These are phyloP conservation scores for Hyla sarda DNA, from an alignment of 2,113 vertebrate genomes.

Conservation along the genomic window DNA sequence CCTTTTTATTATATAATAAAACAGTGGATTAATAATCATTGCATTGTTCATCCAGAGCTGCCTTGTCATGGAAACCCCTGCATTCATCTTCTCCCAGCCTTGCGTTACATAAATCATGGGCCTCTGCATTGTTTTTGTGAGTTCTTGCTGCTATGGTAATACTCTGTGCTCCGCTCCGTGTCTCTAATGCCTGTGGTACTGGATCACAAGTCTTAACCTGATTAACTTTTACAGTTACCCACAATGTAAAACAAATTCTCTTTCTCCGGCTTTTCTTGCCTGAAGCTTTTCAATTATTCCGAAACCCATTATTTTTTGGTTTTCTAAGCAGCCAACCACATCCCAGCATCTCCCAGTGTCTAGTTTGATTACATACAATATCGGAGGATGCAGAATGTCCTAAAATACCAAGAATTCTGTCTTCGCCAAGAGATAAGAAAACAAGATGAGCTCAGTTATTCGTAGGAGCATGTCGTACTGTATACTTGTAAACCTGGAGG, in stretches of 20 bases:
- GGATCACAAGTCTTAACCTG: constrained; percentile 48
- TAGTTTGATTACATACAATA: constrained; percentile 33
- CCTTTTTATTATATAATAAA: not conserved
- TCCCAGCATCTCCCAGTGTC: constrained; percentile 28
- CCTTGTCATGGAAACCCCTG: constrained; percentile 11
- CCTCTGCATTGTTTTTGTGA: not conserved
- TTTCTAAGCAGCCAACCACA: constrained; percentile 48
- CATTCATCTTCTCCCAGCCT: not conserved
- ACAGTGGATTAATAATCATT: not conserved
- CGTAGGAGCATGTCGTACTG: not conserved
- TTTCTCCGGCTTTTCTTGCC: constrained; percentile 25
- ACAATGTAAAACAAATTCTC: constrained; percentile 47
- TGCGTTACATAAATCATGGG: constrained; percentile 29
- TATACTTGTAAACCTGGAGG: not conserved
- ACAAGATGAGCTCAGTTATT: constrained; percentile 29
- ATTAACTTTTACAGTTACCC: constrained; percentile 52
- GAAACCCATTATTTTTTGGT: constrained; percentile 28
- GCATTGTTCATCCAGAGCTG: not conserved
- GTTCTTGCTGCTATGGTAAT: not conserved
- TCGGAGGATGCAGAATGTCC: not conserved
- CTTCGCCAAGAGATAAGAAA: not conserved
- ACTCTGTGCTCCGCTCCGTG: not conserved
- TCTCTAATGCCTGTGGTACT: constrained; percentile 12
- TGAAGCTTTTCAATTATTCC: constrained; percentile 54
- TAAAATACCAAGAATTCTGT: constrained; percentile 13